These are phyloP conservation scores for Notolabrus celidotus DNA, from an alignment of 2,797 vertebrate species.

Conservation along the genomic window DNA sequence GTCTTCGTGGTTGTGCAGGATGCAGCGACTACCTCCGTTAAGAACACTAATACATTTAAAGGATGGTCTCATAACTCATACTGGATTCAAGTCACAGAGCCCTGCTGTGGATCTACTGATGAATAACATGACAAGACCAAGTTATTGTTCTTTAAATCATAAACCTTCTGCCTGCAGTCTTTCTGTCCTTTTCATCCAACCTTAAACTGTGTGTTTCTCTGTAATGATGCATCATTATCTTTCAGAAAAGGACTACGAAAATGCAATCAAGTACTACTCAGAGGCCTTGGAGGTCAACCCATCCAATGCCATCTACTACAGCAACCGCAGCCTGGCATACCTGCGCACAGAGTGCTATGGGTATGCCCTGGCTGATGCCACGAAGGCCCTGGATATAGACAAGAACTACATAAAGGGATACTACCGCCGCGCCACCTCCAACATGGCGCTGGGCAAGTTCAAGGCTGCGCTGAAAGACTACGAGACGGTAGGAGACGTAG, in stretches of 20 bases:
- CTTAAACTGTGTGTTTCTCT: neutral
- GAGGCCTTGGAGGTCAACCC: conserved; percentile 93
- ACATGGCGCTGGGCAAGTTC: conserved; percentile 97
- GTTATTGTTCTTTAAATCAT: too few relatives aligned
- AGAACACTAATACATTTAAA: too few relatives aligned
- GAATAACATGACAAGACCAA: too few relatives aligned
- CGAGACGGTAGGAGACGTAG: conserved; percentile 88
- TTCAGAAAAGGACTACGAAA: conserved; percentile 95
- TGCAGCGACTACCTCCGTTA: too few relatives aligned
- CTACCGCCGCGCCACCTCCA: conserved; percentile 94
- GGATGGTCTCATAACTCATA: too few relatives aligned
- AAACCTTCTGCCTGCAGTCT: neutral
- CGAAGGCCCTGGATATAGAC: conserved; percentile 91
- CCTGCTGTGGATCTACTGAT: too few relatives aligned
- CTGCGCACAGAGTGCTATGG: conserved; percentile 97
- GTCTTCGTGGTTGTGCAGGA: too few relatives aligned
- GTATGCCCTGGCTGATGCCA: conserved; percentile 93
- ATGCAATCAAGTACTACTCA: conserved; percentile 93
- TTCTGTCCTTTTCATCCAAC: neutral
- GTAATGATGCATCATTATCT: conserved; percentile 9
- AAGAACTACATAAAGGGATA: conserved; percentile 97
- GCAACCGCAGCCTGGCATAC: conserved; percentile 96
- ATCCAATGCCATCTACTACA: conserved; percentile 92
- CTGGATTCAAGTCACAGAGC: too few relatives aligned
- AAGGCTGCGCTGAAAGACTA: conserved; percentile 96